These are phyloP conservation scores for Triplophysa rosa DNA, from an alignment of 2,113 vertebrate genomes.

Conservation along the genomic window DNA sequence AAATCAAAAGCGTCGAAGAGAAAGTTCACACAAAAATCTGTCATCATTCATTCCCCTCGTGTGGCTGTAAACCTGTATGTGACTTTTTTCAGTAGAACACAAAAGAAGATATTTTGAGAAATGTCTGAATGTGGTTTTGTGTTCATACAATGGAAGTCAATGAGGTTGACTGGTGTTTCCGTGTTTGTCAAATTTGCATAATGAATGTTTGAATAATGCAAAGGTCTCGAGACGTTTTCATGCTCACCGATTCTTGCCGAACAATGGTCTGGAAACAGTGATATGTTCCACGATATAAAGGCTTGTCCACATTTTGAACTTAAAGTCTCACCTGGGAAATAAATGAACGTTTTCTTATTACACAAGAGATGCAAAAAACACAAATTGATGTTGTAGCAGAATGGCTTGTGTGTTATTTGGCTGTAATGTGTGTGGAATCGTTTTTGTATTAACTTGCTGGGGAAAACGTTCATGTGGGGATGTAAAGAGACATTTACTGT, in stretches of 20 bases:
- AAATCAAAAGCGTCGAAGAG: too few relatives aligned
- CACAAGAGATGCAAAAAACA: neutral
- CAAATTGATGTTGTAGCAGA: neutral
- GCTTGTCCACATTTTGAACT: constrained; percentile 81
- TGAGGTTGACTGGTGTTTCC: too few relatives aligned
- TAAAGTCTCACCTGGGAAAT: constrained; percentile 81
- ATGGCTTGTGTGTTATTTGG: constrained; percentile 32
- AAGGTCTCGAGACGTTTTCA: too few relatives aligned
- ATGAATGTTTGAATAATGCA: too few relatives aligned
- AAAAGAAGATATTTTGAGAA: too few relatives aligned
- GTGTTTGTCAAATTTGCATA: too few relatives aligned
- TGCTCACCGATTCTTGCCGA: constrained; percentile 84
- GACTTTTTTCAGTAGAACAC: too few relatives aligned
- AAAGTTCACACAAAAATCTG: too few relatives aligned
- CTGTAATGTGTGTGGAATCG: constrained; percentile 24
- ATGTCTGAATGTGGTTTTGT: too few relatives aligned
- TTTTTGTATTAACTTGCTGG: constrained; percentile 89
- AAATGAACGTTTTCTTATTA: constrained; percentile 27
- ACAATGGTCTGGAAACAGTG: constrained; percentile 86
- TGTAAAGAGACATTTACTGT: constrained; percentile 90
- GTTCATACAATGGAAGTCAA: too few relatives aligned
- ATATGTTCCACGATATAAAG: constrained; percentile 81
- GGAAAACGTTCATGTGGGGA: constrained; percentile 86
- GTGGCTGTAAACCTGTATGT: too few relatives aligned
- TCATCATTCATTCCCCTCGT: too few relatives aligned